phyloP scores from a whole-genome alignment of 2,888 invertebrate genomes.

The Nowickia ferox region DNA sequence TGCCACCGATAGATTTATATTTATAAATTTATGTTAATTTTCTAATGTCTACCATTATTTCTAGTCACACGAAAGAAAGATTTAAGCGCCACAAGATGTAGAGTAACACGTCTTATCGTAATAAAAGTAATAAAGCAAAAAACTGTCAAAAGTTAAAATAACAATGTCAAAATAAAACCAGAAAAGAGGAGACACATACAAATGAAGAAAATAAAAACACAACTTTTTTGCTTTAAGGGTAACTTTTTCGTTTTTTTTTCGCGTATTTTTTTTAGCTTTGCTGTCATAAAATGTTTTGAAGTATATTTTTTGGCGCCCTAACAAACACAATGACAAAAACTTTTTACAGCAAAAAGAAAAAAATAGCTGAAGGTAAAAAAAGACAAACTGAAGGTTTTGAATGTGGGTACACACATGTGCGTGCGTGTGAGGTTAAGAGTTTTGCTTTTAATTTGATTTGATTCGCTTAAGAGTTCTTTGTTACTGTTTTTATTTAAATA shows the following conservation, averaged over 20 bases:
- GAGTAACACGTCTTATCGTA: constrained; percentile 9
- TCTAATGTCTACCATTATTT: neutral
- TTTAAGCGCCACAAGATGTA: constrained; percentile 9
- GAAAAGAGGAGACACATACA: neutral
- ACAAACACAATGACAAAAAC: constrained; percentile 21
- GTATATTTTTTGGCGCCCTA: constrained; percentile 33
- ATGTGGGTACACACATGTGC: too few species aligned
- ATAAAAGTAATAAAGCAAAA: constrained; percentile 6
- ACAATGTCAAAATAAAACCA: constrained; percentile 22
- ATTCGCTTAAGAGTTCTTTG: too few species aligned
- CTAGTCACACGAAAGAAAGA: neutral
- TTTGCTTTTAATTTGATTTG: too few species aligned
- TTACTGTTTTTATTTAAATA: too few species aligned
- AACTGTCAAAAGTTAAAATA: constrained; percentile 18
- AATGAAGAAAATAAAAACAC: constrained; percentile 9
- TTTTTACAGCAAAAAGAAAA: neutral
- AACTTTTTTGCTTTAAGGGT: constrained; percentile 3
- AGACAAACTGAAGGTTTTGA: too few species aligned
- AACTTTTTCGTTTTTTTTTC: neutral
- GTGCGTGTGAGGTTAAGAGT: too few species aligned
- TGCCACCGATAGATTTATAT: neutral
- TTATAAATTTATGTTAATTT: constrained; percentile 15
- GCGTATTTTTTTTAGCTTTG: neutral
- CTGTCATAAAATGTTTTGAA: neutral
- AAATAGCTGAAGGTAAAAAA: neutral